Evolutionary conservation across 1,140 invertebrate genomes (phyloP), one percentile per base, ranked within the genome.

Genomic region (Coenobita brevimanus): DNA sequence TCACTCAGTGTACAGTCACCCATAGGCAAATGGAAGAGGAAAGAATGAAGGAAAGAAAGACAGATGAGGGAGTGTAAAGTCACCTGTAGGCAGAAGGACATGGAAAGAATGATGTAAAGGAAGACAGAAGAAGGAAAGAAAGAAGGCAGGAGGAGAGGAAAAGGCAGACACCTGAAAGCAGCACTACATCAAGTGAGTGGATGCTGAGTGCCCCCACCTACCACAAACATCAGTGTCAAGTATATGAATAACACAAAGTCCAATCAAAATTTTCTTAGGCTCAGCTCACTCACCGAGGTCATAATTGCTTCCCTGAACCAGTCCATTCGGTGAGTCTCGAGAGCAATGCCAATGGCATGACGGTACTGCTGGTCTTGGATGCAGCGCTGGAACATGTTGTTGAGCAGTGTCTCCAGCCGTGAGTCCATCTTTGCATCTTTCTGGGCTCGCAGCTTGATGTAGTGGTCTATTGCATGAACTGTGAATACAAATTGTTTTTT

Each of bases 261-360:
- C 54, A 57, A 57, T n/a, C 54, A 13, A 57, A 57, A 54, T 36
- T 67, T 33, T n/a, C n/a, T n/a, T n/a, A n/a, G n/a, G n/a, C n/a
- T n/a, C n/a, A n/a, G n/a, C n/a, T n/a, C n/a, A 92, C 93, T 93
- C 92, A 95, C 95, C 81, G 97, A 97, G 92, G 97, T 95, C 93
- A 96, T 96, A 85, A 99, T 98, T 2, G 98, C 95, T 91, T 95
- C 94, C 92, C 98, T 96, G 92, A 99, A 98, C 89, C 99, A 96
- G 93, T 99, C 98, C 97, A 99, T 98, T 75, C 98, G 94, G 82
- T 97, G 94, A 0, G 98, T 99, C 93, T 99, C 98, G 50, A 99
- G 93, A 13, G 98, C 97, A 91, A 99, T 95, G 0, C 98, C 98
- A 38, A 99, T 93, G 17, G 97, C 97, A 92, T 99, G 98, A 78